Conservation (phyloP, 2,113 vertebrate species). For the Daubentonia madagascariensis region DNA sequence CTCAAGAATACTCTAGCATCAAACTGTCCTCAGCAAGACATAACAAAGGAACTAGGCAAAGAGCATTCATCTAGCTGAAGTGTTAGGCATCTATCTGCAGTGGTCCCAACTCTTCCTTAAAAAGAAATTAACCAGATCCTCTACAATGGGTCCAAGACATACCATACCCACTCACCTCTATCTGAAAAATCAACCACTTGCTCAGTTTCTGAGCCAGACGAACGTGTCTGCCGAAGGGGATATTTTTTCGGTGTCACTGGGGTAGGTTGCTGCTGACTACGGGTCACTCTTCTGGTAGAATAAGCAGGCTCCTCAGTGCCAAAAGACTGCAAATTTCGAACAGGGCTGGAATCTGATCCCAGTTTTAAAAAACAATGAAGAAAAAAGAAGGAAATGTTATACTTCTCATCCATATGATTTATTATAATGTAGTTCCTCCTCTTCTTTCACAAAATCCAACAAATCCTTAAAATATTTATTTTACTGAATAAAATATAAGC, state of each 20-base stretch:
- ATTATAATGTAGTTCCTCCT: neutral
- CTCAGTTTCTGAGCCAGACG: slow-evolving; percentile 94
- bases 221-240: slow-evolving; percentile 93
- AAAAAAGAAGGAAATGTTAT: neutral
- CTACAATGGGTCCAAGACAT: neutral
- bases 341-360: slow-evolving; percentile 88
- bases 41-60: neutral
- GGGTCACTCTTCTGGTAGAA: slow-evolving; percentile 92
- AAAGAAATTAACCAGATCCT: neutral
- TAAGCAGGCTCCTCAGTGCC: slow-evolving; percentile 90
- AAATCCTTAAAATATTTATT: neutral
- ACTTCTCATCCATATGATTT: neutral
- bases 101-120: neutral
- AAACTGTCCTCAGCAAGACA: neutral
- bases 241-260: slow-evolving; percentile 94
- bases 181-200: slow-evolving; percentile 90
- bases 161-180: slow-evolving; percentile 83
- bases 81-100: neutral
- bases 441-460: slow-evolving; percentile 21
- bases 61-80: neutral
- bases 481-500: neutral
- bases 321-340: slow-evolving; percentile 84
- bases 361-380: neutral
- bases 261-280: slow-evolving; percentile 94
- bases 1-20: neutral